These are phyloP conservation scores for Eupeodes corollae DNA, from an alignment of 1,140 invertebrate species.

Conservation along the genomic window DNA sequence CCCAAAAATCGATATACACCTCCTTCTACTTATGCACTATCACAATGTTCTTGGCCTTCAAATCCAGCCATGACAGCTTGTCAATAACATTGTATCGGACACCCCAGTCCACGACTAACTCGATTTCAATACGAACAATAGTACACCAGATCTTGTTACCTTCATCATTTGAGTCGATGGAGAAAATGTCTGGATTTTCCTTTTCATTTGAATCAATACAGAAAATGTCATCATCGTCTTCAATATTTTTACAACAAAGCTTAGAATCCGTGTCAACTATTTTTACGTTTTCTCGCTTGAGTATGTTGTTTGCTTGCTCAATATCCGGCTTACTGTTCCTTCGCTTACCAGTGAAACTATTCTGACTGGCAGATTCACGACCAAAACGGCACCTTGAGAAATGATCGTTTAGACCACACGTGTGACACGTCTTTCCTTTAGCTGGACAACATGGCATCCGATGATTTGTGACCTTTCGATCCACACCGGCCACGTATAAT, in stretches of 20 bases:
- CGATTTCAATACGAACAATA: not conserved
- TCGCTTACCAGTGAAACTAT: not conserved
- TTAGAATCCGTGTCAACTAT: not conserved
- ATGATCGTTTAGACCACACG: not conserved
- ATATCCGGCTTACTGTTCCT: not conserved
- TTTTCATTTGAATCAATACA: not conserved
- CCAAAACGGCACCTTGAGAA: not conserved
- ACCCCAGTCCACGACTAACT: not conserved
- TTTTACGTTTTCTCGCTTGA: not conserved
- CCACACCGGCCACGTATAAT: not conserved
- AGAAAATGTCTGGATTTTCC: too few relatives aligned
- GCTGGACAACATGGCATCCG: constrained; percentile 1
- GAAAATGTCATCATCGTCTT: not conserved
- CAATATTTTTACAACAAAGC: too few relatives aligned
- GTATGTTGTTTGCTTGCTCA: not conserved
- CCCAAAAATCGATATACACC: too few relatives aligned
- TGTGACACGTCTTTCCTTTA: not conserved
- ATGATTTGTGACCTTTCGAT: not conserved
- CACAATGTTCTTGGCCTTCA: too few relatives aligned
- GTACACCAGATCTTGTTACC: not conserved
- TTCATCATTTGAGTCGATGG: too few relatives aligned
- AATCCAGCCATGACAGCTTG: not conserved
- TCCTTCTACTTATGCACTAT: too few relatives aligned
- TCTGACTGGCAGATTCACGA: not conserved
- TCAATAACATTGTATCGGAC: not conserved